Evolutionary conservation across 1,140 invertebrate genomes (phyloP).

Genomic region (Megathymus violae): DNA sequence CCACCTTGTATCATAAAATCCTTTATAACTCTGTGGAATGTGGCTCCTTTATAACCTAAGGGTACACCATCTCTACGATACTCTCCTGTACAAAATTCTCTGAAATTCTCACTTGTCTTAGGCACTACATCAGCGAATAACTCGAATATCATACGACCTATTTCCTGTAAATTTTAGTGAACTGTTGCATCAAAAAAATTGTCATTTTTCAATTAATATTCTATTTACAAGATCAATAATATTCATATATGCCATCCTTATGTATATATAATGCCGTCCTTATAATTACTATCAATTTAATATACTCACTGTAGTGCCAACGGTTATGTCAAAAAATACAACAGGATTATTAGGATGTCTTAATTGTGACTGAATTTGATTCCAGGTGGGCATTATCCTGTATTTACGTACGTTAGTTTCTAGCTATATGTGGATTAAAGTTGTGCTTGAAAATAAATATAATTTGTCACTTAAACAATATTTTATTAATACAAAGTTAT

Average conservation of each 20-base stretch:
- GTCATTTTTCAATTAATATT: no score
- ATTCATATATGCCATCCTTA: no score
- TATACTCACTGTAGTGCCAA: slow-evolving; percentile 92
- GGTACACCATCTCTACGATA: slow-evolving; percentile 96
- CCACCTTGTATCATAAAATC: slow-evolving; percentile 99
- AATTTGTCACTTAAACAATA: neutral
- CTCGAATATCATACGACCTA: slow-evolving; percentile 98
- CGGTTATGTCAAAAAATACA: slow-evolving; percentile 97
- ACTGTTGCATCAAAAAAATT: neutral
- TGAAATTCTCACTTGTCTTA: slow-evolving; percentile 99
- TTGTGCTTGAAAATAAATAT: neutral
- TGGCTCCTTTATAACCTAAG: slow-evolving; percentile 97
- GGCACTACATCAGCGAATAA: slow-evolving; percentile 98
- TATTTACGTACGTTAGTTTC: slow-evolving; percentile 33
- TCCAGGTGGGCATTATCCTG: slow-evolving; percentile 92
- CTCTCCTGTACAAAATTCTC: slow-evolving; percentile 99
- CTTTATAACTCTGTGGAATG: slow-evolving; percentile 99
- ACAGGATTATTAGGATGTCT: slow-evolving; percentile 97
- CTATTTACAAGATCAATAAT: no score
- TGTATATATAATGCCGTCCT: no score
- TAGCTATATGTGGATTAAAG: neutral
- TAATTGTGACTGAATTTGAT: slow-evolving; percentile 96
- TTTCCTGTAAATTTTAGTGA: slow-evolving; percentile 83
- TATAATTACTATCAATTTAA: neutral
- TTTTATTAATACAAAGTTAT: neutral